A percentile compares a stretch with the other conserved stretches of the same genome.
Conservation (phyloP, 2,113 vertebrate genomes). For the Callipepla squamata region DNA sequence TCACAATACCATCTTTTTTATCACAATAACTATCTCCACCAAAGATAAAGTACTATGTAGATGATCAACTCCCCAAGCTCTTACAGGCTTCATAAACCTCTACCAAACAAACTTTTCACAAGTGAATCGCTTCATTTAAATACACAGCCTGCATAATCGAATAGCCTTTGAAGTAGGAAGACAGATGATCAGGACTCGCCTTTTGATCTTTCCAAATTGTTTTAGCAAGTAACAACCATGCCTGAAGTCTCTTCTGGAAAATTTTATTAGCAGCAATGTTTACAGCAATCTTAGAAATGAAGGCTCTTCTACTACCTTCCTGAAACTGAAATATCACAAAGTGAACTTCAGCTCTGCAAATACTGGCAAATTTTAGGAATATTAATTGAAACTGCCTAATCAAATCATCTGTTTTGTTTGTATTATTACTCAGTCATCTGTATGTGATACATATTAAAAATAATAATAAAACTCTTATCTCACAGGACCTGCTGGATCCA, state of each 20-base stretch:
- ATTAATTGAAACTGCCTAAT: neutral
- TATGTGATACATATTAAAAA: neutral
- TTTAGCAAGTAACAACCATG: conserved; percentile 68
- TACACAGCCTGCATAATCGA: conserved; percentile 68
- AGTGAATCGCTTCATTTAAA: conserved; percentile 72
- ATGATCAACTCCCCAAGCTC: neutral
- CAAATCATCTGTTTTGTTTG: neutral
- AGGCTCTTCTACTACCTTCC: conserved; percentile 17
- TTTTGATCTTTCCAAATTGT: conserved; percentile 78
- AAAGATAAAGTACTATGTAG: neutral
- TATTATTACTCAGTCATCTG: neutral
- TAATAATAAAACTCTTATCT: neutral
- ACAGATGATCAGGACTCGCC: conserved; percentile 72
- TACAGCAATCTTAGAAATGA: conserved; percentile 4
- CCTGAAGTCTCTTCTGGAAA: conserved; percentile 63
- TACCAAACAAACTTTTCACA: conserved; percentile 30
- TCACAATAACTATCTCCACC: neutral
- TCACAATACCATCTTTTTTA: neutral
- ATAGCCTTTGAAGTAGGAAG: conserved; percentile 75
- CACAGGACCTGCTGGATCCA: neutral
- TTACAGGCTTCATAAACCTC: neutral
- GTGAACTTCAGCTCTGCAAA: conserved; percentile 39
- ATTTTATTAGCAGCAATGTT: conserved; percentile 43
- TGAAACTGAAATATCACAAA: conserved; percentile 37
- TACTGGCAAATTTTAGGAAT: neutral